Evolutionary conservation across 2,888 invertebrate species (phyloP).

Genomic region (Phaedon cochleariae): DNA sequence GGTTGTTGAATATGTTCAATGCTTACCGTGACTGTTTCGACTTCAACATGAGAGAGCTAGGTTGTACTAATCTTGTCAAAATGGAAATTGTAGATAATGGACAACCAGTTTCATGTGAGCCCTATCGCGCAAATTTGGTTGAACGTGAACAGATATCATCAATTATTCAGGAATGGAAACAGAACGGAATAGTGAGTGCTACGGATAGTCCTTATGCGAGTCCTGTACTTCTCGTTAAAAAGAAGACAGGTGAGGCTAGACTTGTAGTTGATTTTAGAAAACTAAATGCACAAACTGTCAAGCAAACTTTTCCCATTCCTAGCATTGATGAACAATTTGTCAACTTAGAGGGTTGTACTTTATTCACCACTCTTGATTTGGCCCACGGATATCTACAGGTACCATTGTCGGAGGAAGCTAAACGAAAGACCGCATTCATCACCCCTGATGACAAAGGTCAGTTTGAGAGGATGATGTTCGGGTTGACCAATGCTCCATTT

Average conservation of each 20-base stretch:
- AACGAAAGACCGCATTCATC: conserved; percentile 9
- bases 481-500: conserved; percentile 30
- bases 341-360: background rate
- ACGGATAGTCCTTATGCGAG: no score
- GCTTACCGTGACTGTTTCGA: background rate
- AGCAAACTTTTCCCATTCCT: background rate
- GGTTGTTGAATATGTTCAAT: no score
- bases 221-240: background rate
- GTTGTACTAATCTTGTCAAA: background rate
- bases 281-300: background rate
- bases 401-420: background rate
- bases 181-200: no score
- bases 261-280: background rate
- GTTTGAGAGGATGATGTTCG: conserved; percentile 30
- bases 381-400: background rate
- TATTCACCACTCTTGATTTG: background rate
- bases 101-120: background rate
- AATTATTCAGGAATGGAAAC: no score
- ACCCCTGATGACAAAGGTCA: conserved; percentile 24
- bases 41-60: background rate
- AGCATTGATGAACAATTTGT: background rate
- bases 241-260: background rate
- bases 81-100: background rate
- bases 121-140: background rate
- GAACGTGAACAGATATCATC: background rate